Conservation (phyloP, 1,140 invertebrate genomes). For the Leptoteleia sp. region DNA sequence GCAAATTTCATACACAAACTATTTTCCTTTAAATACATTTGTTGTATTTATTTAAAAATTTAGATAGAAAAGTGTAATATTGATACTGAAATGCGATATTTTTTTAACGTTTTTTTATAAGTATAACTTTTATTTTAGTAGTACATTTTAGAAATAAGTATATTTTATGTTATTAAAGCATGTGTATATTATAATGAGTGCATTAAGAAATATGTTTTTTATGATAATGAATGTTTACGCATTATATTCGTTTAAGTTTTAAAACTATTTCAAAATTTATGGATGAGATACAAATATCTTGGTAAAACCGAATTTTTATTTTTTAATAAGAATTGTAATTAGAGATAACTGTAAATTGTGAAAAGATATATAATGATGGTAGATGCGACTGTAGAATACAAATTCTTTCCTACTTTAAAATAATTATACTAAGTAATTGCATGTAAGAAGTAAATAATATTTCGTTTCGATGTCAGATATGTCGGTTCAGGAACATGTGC, state of each 20-base stretch:
- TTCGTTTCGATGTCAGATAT: slow-evolving; percentile 34
- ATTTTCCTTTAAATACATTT: slow-evolving; percentile 36
- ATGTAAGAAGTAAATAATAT: slow-evolving; percentile 21
- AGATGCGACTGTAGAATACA: slow-evolving; percentile 15
- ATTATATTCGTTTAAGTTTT: slow-evolving; percentile 73
- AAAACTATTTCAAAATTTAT: slow-evolving; percentile 73
- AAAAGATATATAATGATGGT: slow-evolving; percentile 70
- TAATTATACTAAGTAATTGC: slow-evolving; percentile 31
- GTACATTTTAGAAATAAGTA: slow-evolving; percentile 51
- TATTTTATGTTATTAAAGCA: slow-evolving; percentile 46
- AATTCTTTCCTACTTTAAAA: slow-evolving; percentile 25
- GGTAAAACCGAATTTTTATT: slow-evolving; percentile 75
- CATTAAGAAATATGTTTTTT: slow-evolving; percentile 64
- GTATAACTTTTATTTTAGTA: slow-evolving; percentile 28
- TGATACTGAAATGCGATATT: slow-evolving; percentile 42
- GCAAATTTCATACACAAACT: slow-evolving; percentile 23
- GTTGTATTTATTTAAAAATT: slow-evolving; percentile 41
- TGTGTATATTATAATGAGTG: slow-evolving; percentile 31
- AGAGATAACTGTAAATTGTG: slow-evolving; percentile 80
- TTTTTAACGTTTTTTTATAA: slow-evolving; percentile 26
- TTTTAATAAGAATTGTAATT: slow-evolving; percentile 74
- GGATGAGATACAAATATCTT: slow-evolving; percentile 66
- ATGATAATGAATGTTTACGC: slow-evolving; percentile 71
- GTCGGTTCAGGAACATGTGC: slow-evolving; percentile 51
- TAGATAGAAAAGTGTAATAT: slow-evolving; percentile 34